Percentiles rank a stretch among this genome's conserved stretches.
These are phyloP conservation scores for Leucophora obtusa DNA, from an alignment of 2,888 invertebrate species.

Conservation along the genomic window DNA sequence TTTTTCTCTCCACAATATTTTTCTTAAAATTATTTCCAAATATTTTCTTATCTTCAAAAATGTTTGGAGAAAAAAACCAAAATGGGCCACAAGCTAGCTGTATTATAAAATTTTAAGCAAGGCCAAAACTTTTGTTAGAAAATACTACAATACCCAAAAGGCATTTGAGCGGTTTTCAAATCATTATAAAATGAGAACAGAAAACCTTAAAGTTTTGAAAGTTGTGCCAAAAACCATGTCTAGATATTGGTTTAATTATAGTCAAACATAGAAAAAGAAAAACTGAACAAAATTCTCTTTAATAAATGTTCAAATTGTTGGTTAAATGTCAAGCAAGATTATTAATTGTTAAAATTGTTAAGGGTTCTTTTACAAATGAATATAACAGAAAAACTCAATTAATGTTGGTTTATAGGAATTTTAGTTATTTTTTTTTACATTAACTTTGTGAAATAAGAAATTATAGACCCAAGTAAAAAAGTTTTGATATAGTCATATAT, in stretches of 20 bases:
- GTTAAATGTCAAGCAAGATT: background rate
- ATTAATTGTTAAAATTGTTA: background rate
- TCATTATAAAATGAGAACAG: background rate
- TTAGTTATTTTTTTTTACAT: too few relatives aligned
- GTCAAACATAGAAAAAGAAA: background rate
- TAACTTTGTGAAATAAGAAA: too few relatives aligned
- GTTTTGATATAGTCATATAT: too few relatives aligned
- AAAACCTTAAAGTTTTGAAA: background rate
- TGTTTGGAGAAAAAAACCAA: background rate
- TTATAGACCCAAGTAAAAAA: too few relatives aligned
- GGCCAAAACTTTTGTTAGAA: background rate
- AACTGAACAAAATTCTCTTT: background rate
- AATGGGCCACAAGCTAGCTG: background rate
- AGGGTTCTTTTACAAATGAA: too few relatives aligned
- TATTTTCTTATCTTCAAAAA: background rate
- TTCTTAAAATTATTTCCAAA: too few relatives aligned
- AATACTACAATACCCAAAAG: background rate
- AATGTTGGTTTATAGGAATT: too few relatives aligned
- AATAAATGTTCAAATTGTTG: background rate
- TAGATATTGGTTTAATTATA: background rate
- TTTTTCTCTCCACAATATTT: too few relatives aligned
- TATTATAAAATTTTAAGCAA: background rate
- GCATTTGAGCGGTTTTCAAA: background rate
- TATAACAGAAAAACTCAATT: too few relatives aligned
- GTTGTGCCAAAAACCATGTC: background rate